Conservation (phyloP, 1,140 invertebrate genomes). For the Neotoxoptera formosana region DNA sequence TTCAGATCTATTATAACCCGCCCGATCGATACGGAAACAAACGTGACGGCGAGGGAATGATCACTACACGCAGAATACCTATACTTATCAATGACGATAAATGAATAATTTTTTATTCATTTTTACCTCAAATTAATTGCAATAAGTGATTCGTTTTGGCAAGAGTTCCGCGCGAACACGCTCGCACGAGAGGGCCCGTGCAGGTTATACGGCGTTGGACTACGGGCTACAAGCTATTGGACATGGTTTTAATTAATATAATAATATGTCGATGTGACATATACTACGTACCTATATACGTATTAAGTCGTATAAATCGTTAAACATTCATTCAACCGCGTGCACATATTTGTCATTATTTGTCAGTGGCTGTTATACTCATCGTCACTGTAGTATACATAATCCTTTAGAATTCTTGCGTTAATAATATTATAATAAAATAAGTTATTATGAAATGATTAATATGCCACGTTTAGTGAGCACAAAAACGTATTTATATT, state of each 20-base stretch:
- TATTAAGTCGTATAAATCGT: not conserved
- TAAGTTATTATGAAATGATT: not conserved
- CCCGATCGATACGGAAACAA: not conserved
- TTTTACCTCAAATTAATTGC: not conserved
- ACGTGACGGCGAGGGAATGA: not conserved
- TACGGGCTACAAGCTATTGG: not conserved
- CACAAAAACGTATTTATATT: not conserved
- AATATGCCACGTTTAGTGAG: not conserved
- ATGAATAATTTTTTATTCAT: not conserved
- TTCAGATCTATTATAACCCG: not conserved
- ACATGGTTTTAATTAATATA: not conserved
- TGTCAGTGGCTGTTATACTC: not conserved
- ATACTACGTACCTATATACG: not conserved
- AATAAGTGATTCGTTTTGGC: not conserved
- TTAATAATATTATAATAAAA: not conserved
- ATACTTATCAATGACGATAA: not conserved
- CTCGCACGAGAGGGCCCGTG: not conserved
- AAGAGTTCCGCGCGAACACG: not conserved
- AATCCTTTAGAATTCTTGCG: not conserved
- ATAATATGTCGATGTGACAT: not conserved
- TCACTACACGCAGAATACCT: not conserved
- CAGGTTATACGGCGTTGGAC: not conserved
- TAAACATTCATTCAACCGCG: conserved; percentile 3
- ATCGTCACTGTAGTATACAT: not conserved
- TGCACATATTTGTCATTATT: not conserved